A percentile compares a stretch with the other conserved stretches of the same genome.
phyloP scores from a whole-genome alignment of 2,113 vertebrate species.

The Turnix velox region DNA sequence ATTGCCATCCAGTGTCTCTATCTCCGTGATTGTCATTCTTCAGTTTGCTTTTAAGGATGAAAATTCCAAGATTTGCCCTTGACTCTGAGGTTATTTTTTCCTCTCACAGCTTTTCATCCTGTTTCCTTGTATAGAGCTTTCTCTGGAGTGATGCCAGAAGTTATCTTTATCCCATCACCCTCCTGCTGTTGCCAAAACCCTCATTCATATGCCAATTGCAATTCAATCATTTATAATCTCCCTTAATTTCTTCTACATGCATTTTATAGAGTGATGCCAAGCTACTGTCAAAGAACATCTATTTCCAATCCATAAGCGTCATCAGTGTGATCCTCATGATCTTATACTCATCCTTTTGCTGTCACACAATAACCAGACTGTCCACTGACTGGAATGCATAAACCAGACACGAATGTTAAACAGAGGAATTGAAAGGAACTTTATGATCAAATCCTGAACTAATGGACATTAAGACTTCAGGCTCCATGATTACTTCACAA shows the following conservation, averaged over 20 bases:
- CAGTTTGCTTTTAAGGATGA: background rate
- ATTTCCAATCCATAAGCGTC: background rate
- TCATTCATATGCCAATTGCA: background rate
- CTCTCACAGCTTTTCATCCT: background rate
- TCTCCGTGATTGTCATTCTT: background rate
- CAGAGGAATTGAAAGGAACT: background rate
- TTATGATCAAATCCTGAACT: background rate
- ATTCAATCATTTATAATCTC: slow-evolving; percentile 13
- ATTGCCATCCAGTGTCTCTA: background rate
- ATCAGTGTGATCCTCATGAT: background rate
- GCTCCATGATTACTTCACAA: background rate
- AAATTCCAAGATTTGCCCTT: slow-evolving; percentile 46
- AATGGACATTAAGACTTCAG: background rate
- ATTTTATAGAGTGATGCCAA: background rate
- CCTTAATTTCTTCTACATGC: background rate
- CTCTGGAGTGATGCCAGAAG: slow-evolving; percentile 30
- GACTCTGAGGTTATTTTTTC: slow-evolving; percentile 16
- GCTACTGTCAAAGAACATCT: background rate
- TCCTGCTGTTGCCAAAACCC: slow-evolving; percentile 31
- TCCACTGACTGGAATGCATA: background rate
- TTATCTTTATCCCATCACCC: slow-evolving; percentile 49
- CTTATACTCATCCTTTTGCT: background rate
- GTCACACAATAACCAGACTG: background rate
- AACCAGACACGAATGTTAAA: background rate
- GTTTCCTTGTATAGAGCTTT: background rate